phyloP scores from a whole-genome alignment of 2,888 invertebrate genomes.

The Drosophila pegasa region DNA sequence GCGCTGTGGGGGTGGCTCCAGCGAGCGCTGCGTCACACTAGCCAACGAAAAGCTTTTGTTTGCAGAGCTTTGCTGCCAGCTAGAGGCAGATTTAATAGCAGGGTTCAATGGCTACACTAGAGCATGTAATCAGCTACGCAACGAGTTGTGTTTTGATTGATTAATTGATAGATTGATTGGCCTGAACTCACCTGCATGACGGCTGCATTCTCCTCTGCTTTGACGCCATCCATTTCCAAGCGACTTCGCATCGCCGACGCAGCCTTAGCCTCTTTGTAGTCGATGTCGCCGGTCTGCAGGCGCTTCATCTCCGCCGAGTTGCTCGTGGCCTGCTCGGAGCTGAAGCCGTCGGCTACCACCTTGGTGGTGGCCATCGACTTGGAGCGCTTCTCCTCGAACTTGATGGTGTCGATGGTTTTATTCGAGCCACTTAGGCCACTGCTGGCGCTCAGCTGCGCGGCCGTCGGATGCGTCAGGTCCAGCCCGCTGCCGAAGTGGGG shows the following conservation, averaged over 20 bases:
- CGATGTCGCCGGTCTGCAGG: slow-evolving; percentile 92
- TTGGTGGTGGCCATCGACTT: slow-evolving; percentile 92
- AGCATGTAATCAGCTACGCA: slow-evolving; percentile 7
- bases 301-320: slow-evolving; percentile 90
- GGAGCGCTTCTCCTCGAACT: slow-evolving; percentile 93
- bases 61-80: neutral
- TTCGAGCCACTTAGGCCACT: slow-evolving; percentile 82
- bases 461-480: slow-evolving; percentile 82
- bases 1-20: neutral
- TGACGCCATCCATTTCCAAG: slow-evolving; percentile 93
- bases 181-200: slow-evolving; percentile 89
- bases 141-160: neutral
- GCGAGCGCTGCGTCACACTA: slow-evolving; percentile 13
- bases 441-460: slow-evolving; percentile 84
- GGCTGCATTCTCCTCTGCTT: slow-evolving; percentile 93
- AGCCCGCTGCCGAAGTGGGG: slow-evolving; percentile 80
- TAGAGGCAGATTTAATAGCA: slow-evolving; percentile 22
- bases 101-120: slow-evolving; percentile 34
- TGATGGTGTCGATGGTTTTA: slow-evolving; percentile 88
- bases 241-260: slow-evolving; percentile 92
- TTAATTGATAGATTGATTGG: slow-evolving; percentile 1
- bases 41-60: slow-evolving; percentile 34
- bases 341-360: slow-evolving; percentile 92
- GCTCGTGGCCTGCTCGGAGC: slow-evolving; percentile 90
- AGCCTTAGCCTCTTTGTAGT: slow-evolving; percentile 92